phyloP scores from a whole-genome alignment of 2,888 invertebrate species.

The Lordiphosa fenestrarum region DNA sequence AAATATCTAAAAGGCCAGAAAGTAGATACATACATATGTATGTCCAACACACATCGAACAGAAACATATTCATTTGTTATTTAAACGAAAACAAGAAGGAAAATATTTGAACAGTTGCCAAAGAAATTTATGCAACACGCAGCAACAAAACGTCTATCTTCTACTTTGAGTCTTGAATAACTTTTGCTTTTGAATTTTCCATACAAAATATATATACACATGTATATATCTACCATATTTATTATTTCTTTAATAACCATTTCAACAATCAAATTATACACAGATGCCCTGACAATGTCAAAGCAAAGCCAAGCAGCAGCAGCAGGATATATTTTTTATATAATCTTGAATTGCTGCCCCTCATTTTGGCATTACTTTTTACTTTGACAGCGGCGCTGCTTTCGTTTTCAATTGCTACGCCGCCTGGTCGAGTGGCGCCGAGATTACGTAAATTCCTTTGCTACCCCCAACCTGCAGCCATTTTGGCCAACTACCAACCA shows the following conservation, averaged over 20 bases:
- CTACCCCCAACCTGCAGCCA: not conserved
- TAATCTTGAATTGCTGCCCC: conserved; percentile 25
- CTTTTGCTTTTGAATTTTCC: conserved; percentile 42
- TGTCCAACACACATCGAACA: conserved; percentile 16
- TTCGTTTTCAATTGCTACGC: conserved; percentile 33
- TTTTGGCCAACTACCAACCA: conserved; percentile 8
- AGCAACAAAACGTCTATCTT: conserved; percentile 3
- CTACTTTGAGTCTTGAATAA: conserved; percentile 15
- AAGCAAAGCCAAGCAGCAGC: not conserved
- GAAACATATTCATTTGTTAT: conserved; percentile 51
- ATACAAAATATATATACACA: conserved; percentile 15
- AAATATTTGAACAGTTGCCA: conserved; percentile 72
- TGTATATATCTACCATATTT: conserved; percentile 4
- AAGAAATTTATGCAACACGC: conserved; percentile 58
- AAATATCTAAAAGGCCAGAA: conserved; percentile 2
- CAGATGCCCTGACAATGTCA: conserved; percentile 7
- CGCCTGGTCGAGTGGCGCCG: conserved; percentile 44
- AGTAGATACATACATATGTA: conserved; percentile 13
- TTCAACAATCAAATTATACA: conserved; percentile 31
- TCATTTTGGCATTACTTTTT: conserved; percentile 20
- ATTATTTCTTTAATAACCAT: conserved; percentile 20
- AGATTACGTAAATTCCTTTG: conserved; percentile 58
- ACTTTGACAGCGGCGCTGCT: conserved; percentile 16
- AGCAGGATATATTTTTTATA: conserved; percentile 17
- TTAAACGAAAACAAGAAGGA: conserved; percentile 31